Base-by-base conservation (phyloP, 92 coral and sea anemone genomes). In the Nematostella vectensis region DNA sequence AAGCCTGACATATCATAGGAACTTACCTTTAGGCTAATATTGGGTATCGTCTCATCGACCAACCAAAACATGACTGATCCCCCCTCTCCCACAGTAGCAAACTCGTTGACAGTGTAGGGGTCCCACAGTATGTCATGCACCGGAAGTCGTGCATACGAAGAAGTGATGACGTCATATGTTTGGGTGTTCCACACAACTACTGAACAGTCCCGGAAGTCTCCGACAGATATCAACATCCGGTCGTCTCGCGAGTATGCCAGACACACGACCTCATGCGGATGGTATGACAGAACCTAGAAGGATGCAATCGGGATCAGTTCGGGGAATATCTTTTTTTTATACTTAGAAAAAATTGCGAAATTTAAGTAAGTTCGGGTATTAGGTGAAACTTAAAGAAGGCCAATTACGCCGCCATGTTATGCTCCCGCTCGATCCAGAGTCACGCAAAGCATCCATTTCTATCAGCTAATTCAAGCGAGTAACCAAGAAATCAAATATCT, bases 131-230 rank as follows among this genome's bases (percentile, higher is more conserved):
- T 48, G 49, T 80, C 87, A 47, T 93, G 99, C 33, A 93, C 67
- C 2, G 99, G 99, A 11, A 67, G 76, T 45, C 86, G 67, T 28
- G 96, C 81, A 48, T 50, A 93, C 19, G 99, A 93, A 13, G 99
- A 72, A 15, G 99, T 74, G 3, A 93, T 61, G 17, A 86, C 75
- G 11, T 70, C 78, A 58, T 85, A 76, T 49, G 80, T 78, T 25
- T 64, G 54, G 11, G 88, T 82, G 29, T 93, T 71, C 99, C 99
- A 93, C 12, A 93, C 83, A n/a, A 86, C 81, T 51, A 93, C 81
- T 39, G 96, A 93, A 65, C 96, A 81, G 28, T 93, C 96, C 58
- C 84, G 72, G 72, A 85, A 93, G 68, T 93, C 99, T 23, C 99
- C 96, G 1, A 93, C 96, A 9, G 99, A 93, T 56, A 93, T 77